Evolutionary conservation across 2,888 invertebrate species (phyloP).

Genomic region (Stratiomys singularior): DNA sequence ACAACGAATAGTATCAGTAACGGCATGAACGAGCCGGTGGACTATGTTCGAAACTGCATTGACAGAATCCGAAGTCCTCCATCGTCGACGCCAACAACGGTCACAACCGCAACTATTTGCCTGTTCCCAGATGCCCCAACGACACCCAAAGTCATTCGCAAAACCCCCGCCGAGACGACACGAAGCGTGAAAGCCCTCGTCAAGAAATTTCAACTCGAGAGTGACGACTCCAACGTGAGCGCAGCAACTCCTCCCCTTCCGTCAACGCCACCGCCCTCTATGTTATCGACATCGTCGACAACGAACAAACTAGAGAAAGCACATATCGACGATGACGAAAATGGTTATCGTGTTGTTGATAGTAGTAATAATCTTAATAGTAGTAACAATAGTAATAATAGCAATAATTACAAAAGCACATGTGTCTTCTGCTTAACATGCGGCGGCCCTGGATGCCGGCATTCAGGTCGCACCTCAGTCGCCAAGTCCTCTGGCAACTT

Average conservation of each 20-base stretch:
- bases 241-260: slow-evolving; percentile 30
- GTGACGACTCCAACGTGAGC: slow-evolving; percentile 27
- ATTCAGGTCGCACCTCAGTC: slow-evolving; percentile 54
- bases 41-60: slow-evolving; percentile 4
- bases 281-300: slow-evolving; percentile 45
- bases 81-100: neutral
- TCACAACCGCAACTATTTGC: slow-evolving; percentile 56
- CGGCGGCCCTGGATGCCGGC: slow-evolving; percentile 57
- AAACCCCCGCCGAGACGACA: slow-evolving; percentile 69
- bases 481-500: slow-evolving; percentile 63
- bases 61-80: slow-evolving; percentile 23
- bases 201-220: slow-evolving; percentile 64
- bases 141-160: slow-evolving; percentile 74
- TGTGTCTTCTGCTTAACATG: slow-evolving; percentile 58
- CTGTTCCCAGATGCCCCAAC: slow-evolving; percentile 74
- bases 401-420: slow-evolving; percentile 54
- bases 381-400: slow-evolving; percentile 52
- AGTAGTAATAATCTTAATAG: slow-evolving; percentile 51
- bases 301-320: slow-evolving; percentile 16
- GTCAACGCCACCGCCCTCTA: slow-evolving; percentile 49
- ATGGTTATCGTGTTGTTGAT: slow-evolving; percentile 1
- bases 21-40: slow-evolving; percentile 27
- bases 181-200: slow-evolving; percentile 65
- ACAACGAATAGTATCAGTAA: slow-evolving; percentile 38
- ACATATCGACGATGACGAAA: slow-evolving; percentile 38